Evolutionary conservation across 2,888 invertebrate species (phyloP).

Genomic region (Apamea epomidion): DNA sequence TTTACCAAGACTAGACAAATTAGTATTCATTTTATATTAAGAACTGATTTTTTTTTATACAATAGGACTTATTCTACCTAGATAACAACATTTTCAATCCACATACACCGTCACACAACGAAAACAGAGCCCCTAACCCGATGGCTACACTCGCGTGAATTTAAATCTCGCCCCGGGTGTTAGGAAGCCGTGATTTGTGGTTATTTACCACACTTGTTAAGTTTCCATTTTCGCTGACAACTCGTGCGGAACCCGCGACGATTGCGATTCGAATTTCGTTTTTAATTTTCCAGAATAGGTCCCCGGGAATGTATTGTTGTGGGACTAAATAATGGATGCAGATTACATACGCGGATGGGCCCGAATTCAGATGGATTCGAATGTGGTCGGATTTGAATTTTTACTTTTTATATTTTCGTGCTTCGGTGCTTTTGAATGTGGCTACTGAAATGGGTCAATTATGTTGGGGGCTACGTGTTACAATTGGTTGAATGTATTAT

Average conservation of each 20-base stretch:
- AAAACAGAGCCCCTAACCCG: slow-evolving; percentile 71
- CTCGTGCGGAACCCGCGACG: slow-evolving; percentile 87
- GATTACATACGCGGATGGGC: slow-evolving; percentile 69
- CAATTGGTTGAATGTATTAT: slow-evolving; percentile 32
- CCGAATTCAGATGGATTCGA: slow-evolving; percentile 57
- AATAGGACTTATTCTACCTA: background rate
- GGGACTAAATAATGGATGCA: slow-evolving; percentile 69
- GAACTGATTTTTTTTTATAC: too few species aligned
- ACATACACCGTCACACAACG: slow-evolving; percentile 47
- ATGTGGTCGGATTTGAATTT: slow-evolving; percentile 67
- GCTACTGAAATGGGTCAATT: slow-evolving; percentile 48
- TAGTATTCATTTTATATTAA: too few species aligned
- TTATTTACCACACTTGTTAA: slow-evolving; percentile 90
- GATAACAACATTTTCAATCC: background rate
- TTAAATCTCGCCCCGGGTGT: slow-evolving; percentile 88
- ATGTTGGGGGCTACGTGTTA: slow-evolving; percentile 28
- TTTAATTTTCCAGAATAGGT: slow-evolving; percentile 87
- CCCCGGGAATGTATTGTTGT: slow-evolving; percentile 71
- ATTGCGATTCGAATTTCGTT: slow-evolving; percentile 86
- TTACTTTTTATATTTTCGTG: slow-evolving; percentile 65
- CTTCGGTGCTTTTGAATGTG: slow-evolving; percentile 48
- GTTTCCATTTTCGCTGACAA: slow-evolving; percentile 85
- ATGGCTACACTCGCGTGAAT: slow-evolving; percentile 85
- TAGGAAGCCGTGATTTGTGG: slow-evolving; percentile 90
- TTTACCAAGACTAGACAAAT: too few species aligned